Base-by-base conservation (phyloP, 1,140 invertebrate genomes). In the Pogonus chalceus region DNA sequence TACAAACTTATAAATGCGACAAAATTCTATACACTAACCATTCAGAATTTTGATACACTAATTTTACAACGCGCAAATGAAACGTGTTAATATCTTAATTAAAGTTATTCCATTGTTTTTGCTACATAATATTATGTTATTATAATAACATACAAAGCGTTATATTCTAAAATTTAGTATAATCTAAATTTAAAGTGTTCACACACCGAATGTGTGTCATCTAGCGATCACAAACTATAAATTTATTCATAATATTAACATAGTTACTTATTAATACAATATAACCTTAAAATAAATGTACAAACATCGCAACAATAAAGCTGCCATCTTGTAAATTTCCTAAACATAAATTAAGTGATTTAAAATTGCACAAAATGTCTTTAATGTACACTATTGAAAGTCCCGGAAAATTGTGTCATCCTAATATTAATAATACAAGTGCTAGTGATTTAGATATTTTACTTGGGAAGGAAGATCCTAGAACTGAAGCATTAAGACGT, bases 401-500 rank as follows among this genome's bases (percentile, higher is more conserved):
- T 43, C 3, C 18, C 3, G 37, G 18, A 9, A 43, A 16, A 18
- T 4, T 43, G 4, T 43, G 37, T 43, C 37, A 7, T 10, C 18
- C 18, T 43, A 10, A 7, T 16, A 16, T 4, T 12, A 14, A 7
- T 26, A 46, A 53, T 20, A 2, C 20, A 46, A 46, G 23, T 43
- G 16, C 24, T 4, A n/a, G n/a, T n/a, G 46, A 52, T 51, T 46
- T 53, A 23, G 48, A 48, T n/a, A 56, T 47, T 7, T 51, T 63
- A 16, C 56, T 59, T 1, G 57, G 53, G 49, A 55, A 58, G 18
- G 79, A 82, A 60, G 80, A 83, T 67, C 77, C 79, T 2, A 69
- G 79, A 49, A 83, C 77, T 4, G 74, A 76, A 54, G 64, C 71
- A 14, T 60, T 86, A 39, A 78, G 81, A 59, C 76, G 78, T 60